phyloP scores from a whole-genome alignment of 2,797 vertebrate species.

The Rhinatrema bivittatum region DNA sequence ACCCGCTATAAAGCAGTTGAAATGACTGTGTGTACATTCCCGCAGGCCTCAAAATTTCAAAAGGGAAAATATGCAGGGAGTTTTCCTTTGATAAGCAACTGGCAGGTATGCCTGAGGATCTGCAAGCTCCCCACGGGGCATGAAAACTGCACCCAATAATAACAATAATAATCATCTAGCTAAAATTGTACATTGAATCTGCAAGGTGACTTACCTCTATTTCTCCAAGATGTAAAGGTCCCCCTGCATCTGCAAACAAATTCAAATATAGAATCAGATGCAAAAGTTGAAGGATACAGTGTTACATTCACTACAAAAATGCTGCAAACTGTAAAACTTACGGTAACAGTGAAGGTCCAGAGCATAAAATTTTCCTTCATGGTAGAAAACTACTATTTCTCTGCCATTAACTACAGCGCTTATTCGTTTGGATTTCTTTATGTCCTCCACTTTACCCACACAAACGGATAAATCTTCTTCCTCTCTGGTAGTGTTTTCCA shows the following conservation, averaged over 20 bases:
- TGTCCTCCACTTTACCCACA: slow-evolving; percentile 72
- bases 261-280: slow-evolving; percentile 10
- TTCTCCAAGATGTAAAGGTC: slow-evolving; percentile 70
- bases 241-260: slow-evolving; percentile 73
- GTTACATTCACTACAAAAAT: no score
- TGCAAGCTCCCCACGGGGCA: no score
- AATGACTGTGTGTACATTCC: no score
- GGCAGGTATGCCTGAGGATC: no score
- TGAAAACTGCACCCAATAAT: no score
- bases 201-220: slow-evolving; percentile 74
- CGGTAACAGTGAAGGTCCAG: slow-evolving; percentile 87
- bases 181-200: background rate
- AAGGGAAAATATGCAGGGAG: no score
- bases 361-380: slow-evolving; percentile 70
- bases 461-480: slow-evolving; percentile 33
- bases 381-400: slow-evolving; percentile 76
- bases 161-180: background rate
- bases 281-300: slow-evolving; percentile 1
- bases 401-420: slow-evolving; percentile 64
- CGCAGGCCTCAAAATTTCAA: no score
- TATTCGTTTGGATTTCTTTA: slow-evolving; percentile 60
- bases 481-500: slow-evolving; percentile 4
- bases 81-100: no score
- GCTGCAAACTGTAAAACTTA: slow-evolving; percentile 69
- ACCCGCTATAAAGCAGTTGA: no score